phyloP scores from a whole-genome alignment of 1,140 invertebrate species.

The Stegodyphus mimosarum region DNA sequence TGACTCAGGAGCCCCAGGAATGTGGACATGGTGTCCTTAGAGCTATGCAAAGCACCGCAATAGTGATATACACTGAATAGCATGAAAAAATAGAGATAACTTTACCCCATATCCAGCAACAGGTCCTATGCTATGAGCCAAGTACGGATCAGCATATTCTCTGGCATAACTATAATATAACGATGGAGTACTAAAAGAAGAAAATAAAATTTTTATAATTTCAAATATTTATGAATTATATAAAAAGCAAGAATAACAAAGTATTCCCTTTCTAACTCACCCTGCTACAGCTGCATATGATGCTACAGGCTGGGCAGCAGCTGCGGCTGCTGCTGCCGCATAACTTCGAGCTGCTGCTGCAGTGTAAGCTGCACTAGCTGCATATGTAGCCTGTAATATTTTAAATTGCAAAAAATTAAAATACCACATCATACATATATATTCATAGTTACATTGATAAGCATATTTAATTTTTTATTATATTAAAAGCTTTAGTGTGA shows the following conservation, averaged over 20 bases:
- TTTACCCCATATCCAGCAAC: slow-evolving; percentile 95
- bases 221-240: neutral
- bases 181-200: slow-evolving; percentile 58
- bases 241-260: neutral
- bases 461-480: too few relatives aligned
- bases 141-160: slow-evolving; percentile 93
- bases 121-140: slow-evolving; percentile 95
- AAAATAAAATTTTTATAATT: slow-evolving; percentile 17
- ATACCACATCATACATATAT: too few relatives aligned
- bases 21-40: too few relatives aligned
- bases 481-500: too few relatives aligned
- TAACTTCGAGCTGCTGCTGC: slow-evolving; percentile 83
- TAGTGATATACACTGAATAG: too few relatives aligned
- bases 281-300: slow-evolving; percentile 76
- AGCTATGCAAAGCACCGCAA: too few relatives aligned
- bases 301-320: slow-evolving; percentile 68
- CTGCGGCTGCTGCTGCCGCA: slow-evolving; percentile 77
- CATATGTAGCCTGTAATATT: slow-evolving; percentile 67
- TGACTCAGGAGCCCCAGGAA: too few relatives aligned
- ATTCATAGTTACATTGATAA: too few relatives aligned
- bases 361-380: slow-evolving; percentile 80
- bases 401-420: too few relatives aligned
- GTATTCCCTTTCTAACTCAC: slow-evolving; percentile 69
- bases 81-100: slow-evolving; percentile 46
- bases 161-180: slow-evolving; percentile 79